A percentile compares a stretch with the other conserved stretches of the same genome.
phyloP scores from a whole-genome alignment of 2,113 vertebrate genomes.

The Sebastes fasciatus region DNA sequence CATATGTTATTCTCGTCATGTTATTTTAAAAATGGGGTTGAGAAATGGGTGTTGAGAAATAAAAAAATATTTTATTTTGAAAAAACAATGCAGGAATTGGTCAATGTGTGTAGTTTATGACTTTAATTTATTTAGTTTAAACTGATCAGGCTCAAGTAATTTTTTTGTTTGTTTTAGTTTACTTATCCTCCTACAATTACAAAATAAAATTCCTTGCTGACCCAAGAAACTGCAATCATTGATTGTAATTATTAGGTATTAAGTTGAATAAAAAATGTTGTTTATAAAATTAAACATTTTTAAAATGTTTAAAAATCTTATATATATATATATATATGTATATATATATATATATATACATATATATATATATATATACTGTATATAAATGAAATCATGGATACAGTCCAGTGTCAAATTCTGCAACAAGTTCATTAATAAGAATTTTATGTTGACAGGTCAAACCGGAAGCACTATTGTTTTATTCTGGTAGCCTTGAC shows the following conservation, averaged over 20 bases:
- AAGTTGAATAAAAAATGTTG: too few species aligned
- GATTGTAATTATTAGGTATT: neutral
- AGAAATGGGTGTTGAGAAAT: neutral
- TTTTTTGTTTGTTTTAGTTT: neutral
- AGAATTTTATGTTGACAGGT: conserved; percentile 23
- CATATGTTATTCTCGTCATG: neutral
- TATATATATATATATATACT: neutral
- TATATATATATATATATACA: neutral
- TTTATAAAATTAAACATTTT: too few species aligned
- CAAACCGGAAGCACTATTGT: conserved; percentile 17
- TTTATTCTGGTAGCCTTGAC: neutral
- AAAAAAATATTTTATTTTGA: neutral
- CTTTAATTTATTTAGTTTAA: neutral
- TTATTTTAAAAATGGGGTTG: too few species aligned
- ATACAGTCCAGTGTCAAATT: too few species aligned
- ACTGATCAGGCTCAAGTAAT: neutral
- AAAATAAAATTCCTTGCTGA: neutral
- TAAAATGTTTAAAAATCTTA: neutral
- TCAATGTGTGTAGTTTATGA: neutral
- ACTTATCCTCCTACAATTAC: neutral
- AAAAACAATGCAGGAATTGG: too few species aligned
- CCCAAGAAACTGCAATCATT: neutral
- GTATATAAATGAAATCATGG: too few species aligned
- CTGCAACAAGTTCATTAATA: too few species aligned
- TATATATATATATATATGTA: neutral